Conservation (phyloP, 2,888 invertebrate genomes). For the Tetrapedia diversipes region DNA sequence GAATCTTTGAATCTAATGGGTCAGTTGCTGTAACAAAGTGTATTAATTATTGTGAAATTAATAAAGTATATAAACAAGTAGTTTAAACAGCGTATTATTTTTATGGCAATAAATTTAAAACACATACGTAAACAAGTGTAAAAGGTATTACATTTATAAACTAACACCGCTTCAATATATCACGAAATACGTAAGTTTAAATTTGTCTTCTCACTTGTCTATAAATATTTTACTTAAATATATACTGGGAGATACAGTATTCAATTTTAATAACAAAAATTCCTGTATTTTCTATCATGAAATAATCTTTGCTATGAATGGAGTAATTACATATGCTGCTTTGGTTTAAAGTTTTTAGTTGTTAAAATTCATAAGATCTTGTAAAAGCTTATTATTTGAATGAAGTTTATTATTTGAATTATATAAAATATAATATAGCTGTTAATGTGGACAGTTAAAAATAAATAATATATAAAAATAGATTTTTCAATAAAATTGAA, state of each 20-base stretch:
- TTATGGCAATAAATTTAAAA: neutral
- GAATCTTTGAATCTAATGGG: neutral
- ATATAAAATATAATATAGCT: too few relatives aligned
- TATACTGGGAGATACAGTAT: neutral
- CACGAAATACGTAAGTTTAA: too few relatives aligned
- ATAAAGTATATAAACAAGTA: neutral
- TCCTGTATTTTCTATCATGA: neutral
- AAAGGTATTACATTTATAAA: too few relatives aligned
- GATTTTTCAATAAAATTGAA: too few relatives aligned
- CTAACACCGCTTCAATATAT: too few relatives aligned
- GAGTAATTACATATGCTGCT: neutral
- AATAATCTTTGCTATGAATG: neutral
- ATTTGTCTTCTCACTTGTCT: neutral
- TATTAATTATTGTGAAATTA: neutral
- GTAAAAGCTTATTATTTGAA: neutral
- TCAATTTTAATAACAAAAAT: neutral
- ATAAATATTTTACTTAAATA: neutral
- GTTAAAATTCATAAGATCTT: neutral
- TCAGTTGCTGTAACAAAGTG: too few relatives aligned
- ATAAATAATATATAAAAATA: too few relatives aligned
- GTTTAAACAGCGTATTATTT: neutral
- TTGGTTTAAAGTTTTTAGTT: neutral
- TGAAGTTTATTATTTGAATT: too few relatives aligned
- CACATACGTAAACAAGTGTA: neutral
- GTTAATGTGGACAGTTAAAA: too few relatives aligned